These are phyloP conservation scores for Hemiscyllium ocellatum DNA, from an alignment of 2,113 vertebrate genomes.

Conservation along the genomic window DNA sequence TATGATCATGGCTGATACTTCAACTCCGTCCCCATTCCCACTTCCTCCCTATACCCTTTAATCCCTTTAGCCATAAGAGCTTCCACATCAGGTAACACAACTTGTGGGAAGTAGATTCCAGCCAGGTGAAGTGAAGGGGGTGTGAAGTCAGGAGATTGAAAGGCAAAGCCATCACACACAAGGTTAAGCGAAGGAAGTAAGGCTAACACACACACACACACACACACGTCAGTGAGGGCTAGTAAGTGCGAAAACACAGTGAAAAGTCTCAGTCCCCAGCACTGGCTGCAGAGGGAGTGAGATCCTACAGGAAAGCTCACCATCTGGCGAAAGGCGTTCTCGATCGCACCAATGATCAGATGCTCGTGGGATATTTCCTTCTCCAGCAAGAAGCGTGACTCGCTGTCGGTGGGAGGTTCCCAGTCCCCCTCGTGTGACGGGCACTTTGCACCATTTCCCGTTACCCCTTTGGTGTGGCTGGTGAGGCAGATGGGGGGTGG, in stretches of 20 bases:
- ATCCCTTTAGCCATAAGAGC: too few relatives aligned
- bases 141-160: too few relatives aligned
- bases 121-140: too few relatives aligned
- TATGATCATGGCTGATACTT: too few relatives aligned
- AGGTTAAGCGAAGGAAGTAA: too few relatives aligned
- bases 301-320: conserved; percentile 57
- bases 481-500: conserved; percentile 72
- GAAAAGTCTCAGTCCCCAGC: background rate
- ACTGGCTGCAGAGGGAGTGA: background rate
- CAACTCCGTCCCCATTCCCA: too few relatives aligned
- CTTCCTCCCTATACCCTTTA: too few relatives aligned
- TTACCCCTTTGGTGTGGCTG: conserved; percentile 43
- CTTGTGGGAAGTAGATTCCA: too few relatives aligned
- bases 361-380: conserved; percentile 81
- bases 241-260: too few relatives aligned
- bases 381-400: conserved; percentile 78
- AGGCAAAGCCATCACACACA: too few relatives aligned
- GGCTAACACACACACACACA: too few relatives aligned
- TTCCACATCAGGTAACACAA: too few relatives aligned
- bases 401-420: conserved; percentile 53
- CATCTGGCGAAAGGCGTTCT: conserved; percentile 90
- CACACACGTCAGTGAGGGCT: background rate
- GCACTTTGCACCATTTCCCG: conserved; percentile 46
- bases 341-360: conserved; percentile 86
- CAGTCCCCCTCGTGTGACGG: conserved; percentile 47